Evolutionary conservation across 1,140 invertebrate species (phyloP).

Genomic region (Zaprionus tsacasi): DNA sequence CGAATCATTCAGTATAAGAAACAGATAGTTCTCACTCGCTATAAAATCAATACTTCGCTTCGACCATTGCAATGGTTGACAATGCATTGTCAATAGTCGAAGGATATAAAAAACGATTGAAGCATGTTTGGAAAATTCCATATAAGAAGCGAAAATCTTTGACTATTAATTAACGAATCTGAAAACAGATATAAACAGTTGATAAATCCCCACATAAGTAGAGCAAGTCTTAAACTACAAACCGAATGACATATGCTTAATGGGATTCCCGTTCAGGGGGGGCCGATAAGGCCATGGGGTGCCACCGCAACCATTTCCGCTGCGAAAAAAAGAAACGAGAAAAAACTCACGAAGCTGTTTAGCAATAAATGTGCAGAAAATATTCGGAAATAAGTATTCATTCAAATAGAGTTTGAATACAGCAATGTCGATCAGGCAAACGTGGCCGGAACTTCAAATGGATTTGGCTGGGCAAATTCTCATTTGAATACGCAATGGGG

Average conservation of each 20-base stretch:
- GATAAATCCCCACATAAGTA: neutral
- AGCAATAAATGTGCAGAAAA: constrained; percentile 64
- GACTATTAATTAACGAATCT: no score
- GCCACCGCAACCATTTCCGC: constrained; percentile 60
- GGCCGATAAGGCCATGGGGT: constrained; percentile 42
- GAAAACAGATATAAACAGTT: no score
- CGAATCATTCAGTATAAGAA: no score
- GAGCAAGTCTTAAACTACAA: constrained; percentile 16
- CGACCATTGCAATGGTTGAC: no score
- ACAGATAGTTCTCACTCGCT: no score
- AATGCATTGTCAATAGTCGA: no score
- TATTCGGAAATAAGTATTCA: constrained; percentile 72
- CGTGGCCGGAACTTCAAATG: constrained; percentile 65
- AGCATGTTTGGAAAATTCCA: no score
- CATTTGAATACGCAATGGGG: constrained; percentile 70
- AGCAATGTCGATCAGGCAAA: constrained; percentile 13
- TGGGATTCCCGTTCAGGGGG: constrained; percentile 19
- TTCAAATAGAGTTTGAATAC: constrained; percentile 52
- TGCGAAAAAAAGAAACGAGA: neutral
- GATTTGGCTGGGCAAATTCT: constrained; percentile 68
- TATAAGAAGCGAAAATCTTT: no score
- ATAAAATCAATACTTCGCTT: no score
- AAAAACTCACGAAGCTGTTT: constrained; percentile 47
- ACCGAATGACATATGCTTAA: constrained; percentile 44
- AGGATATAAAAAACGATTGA: no score